phyloP scores from a whole-genome alignment of 2,888 invertebrate genomes.

The Aleiodes leptofemur region DNA sequence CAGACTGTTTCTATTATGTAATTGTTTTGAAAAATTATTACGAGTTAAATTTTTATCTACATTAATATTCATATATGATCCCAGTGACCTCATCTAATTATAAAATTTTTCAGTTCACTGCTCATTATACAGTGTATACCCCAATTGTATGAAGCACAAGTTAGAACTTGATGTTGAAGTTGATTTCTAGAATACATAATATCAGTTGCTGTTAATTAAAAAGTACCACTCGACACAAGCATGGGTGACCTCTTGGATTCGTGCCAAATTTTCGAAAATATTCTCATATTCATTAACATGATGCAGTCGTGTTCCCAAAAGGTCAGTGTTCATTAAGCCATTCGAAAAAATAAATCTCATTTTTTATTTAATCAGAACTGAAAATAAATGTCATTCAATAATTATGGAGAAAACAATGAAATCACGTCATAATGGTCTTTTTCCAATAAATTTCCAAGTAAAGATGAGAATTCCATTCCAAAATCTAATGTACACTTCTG shows the following conservation, averaged over 20 bases:
- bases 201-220: conserved; percentile 39
- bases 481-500: too few relatives aligned
- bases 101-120: conserved; percentile 18
- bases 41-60: conserved; percentile 32
- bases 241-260: conserved; percentile 21
- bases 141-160: conserved; percentile 30
- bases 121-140: conserved; percentile 33
- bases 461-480: too few relatives aligned
- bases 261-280: conserved; percentile 21
- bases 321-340: too few relatives aligned
- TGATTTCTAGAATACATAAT: conserved; percentile 4
- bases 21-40: too few relatives aligned
- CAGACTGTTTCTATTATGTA: too few relatives aligned
- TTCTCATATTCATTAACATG: conserved; percentile 38
- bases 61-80: conserved; percentile 39
- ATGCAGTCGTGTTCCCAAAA: too few relatives aligned
- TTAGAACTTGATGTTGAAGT: neutral
- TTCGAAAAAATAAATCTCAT: too few relatives aligned
- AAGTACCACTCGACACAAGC: conserved; percentile 21
- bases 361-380: too few relatives aligned
- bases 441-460: too few relatives aligned
- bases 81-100: conserved; percentile 24
- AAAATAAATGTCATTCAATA: too few relatives aligned
- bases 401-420: too few relatives aligned
- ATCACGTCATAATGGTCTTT: too few relatives aligned